These are phyloP conservation scores for Brachypteracias leptosomus DNA, from an alignment of 2,113 vertebrate species.

Conservation along the genomic window DNA sequence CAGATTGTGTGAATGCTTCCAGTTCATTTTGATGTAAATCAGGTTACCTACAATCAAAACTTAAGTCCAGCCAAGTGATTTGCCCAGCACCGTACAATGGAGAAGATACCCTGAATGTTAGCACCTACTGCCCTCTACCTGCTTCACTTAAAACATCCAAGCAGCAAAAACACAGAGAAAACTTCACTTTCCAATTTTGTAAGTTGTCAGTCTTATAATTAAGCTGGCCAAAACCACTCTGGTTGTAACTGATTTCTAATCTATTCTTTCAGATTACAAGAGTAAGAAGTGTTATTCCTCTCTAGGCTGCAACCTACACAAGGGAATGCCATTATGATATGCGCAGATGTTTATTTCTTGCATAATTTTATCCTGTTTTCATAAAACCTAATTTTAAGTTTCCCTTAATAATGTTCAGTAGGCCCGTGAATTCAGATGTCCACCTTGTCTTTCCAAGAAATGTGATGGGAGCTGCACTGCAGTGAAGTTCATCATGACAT, in stretches of 20 bases:
- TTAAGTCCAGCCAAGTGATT: background rate
- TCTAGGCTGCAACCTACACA: background rate
- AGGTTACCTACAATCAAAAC: background rate
- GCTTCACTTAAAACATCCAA: background rate
- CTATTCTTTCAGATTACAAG: background rate
- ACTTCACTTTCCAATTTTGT: background rate
- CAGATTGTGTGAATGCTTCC: background rate
- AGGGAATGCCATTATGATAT: background rate
- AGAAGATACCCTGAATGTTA: background rate
- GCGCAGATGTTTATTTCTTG: background rate
- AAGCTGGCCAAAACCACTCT: background rate
- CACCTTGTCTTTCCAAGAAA: background rate
- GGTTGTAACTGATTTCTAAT: background rate
- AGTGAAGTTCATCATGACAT: background rate
- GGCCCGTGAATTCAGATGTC: background rate
- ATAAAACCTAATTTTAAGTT: background rate
- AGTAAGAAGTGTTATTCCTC: background rate
- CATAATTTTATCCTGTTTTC: background rate
- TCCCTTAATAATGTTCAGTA: background rate
- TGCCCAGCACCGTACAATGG: background rate
- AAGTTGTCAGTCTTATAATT: background rate
- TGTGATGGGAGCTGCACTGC: background rate
- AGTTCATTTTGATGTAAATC: background rate
- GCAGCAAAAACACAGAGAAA: background rate
- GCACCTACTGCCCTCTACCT: constrained; percentile 54